Evolutionary conservation across 2,113 vertebrate genomes (phyloP).

Genomic region (Pardalotus punctatus): DNA sequence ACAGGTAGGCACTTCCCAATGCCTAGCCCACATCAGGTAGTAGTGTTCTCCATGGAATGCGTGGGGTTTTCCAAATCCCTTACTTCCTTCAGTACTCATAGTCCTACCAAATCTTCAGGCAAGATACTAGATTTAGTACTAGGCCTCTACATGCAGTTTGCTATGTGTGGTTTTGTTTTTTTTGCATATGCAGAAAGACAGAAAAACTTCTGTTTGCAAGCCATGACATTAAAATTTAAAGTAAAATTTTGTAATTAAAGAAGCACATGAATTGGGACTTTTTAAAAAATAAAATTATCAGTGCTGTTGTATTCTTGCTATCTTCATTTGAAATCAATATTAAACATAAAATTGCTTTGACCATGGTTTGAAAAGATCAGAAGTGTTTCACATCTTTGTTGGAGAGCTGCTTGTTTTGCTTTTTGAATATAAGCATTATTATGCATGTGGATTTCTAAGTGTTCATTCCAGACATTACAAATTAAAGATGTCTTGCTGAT

Average conservation of each 20-base stretch:
- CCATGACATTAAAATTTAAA: conserved; percentile 65
- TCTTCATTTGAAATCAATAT: neutral
- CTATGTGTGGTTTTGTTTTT: conserved; percentile 28
- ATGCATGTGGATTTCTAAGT: conserved; percentile 74
- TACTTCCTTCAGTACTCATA: conserved; percentile 80
- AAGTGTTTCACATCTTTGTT: conserved; percentile 63
- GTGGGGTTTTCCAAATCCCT: conserved; percentile 86
- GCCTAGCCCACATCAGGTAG: conserved; percentile 83
- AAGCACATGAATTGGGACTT: neutral
- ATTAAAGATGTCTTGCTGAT: neutral
- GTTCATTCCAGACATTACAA: conserved; percentile 45
- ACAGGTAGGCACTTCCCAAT: conserved; percentile 85
- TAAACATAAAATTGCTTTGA: neutral
- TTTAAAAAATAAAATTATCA: neutral
- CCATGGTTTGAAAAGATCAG: conserved; percentile 74
- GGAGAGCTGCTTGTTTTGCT: conserved; percentile 66
- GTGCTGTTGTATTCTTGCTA: neutral
- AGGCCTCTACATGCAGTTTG: conserved; percentile 71
- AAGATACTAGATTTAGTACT: conserved; percentile 78
- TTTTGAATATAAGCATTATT: conserved; percentile 44
- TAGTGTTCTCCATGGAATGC: conserved; percentile 86
- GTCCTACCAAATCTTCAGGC: conserved; percentile 79
- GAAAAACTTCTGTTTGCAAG: conserved; percentile 74
- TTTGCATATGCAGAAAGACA: conserved; percentile 61
- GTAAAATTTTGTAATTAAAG: neutral